Evolutionary conservation across 2,113 vertebrate genomes (phyloP), one percentile per base, ranked within the genome.

Genomic region (Rhinolophus ferrumequinum): DNA sequence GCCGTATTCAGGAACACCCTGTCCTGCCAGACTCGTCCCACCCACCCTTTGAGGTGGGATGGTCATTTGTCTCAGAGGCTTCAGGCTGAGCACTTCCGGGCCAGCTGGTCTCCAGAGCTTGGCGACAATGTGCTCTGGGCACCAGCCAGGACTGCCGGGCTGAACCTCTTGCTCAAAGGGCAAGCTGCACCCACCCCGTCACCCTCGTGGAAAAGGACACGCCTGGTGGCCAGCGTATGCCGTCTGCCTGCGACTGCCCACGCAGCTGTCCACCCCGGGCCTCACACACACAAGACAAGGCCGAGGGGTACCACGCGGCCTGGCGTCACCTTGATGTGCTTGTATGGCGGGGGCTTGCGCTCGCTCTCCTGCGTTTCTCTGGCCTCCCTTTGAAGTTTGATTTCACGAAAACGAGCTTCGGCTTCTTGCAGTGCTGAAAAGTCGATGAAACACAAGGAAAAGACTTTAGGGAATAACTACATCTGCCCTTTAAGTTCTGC

Each of bases 311-410:
- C 28, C n/a, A 0, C 15, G 64, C 16, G 1, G n/a, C 16, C 8
- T 11, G 19, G 5, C 1, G 0, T 75, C 88, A 99, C 99, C 99
- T 99, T 99, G 92, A 99, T 99, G 16, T 99, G 99, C 95, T 99
- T 99, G 97, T 99, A 99, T 0, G 99, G 99, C 0, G 99, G 99
- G 2, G 99, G 99, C 94, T 99, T 99, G 2, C 99, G 99, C 97
- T 99, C 99, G 87, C 99, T 99, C 98, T 99, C 99, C 96, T 99
- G 99, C 0, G 99, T 99, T 96, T 99, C 99, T 98, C 99, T 99
- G 90, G 99, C 99, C 97, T 99, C 99, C 86, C 99, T 98, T 84
- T 99, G 99, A 52, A 99, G 98, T 95, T 99, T 99, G 52, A 99
- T 98, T 97, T 99, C 99, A 93, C 99, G 99, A 97, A 99, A 99